Conservation (phyloP, 2,888 invertebrate genomes). For the Orthosia incerta region DNA sequence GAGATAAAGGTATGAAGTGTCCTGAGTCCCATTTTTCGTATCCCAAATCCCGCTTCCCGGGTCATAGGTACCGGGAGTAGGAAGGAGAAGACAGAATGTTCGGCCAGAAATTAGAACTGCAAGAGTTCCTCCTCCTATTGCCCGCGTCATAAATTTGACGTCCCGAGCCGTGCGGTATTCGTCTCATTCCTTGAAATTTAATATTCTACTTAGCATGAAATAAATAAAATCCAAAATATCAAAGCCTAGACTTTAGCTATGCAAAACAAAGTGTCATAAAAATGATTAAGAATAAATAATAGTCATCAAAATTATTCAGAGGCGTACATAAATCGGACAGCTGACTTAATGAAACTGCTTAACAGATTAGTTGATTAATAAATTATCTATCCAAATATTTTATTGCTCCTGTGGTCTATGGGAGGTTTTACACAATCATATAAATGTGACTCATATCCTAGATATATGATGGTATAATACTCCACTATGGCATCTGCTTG, state of each 20-base stretch:
- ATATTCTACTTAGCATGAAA: neutral
- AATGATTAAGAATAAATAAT: conserved; percentile 17
- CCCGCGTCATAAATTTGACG: neutral
- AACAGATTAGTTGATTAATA: conserved; percentile 4
- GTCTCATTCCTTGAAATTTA: neutral
- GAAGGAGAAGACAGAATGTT: no score
- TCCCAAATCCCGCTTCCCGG: no score
- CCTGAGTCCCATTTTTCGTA: no score
- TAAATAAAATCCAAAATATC: neutral
- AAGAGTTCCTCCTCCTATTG: no score
- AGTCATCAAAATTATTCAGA: neutral
- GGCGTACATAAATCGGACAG: conserved; percentile 11
- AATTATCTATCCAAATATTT: conserved; percentile 16
- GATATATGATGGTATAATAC: no score
- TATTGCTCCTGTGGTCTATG: neutral
- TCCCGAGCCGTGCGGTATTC: neutral
- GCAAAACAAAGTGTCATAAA: conserved; percentile 18
- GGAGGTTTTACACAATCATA: no score
- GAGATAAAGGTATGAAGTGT: no score
- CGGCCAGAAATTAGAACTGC: no score
- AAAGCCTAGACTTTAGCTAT: neutral
- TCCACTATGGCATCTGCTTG: neutral
- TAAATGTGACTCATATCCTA: no score
- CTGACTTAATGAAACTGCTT: conserved; percentile 26
- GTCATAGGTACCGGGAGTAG: no score